phyloP scores from a whole-genome alignment of 1,140 invertebrate species.

The Caenorhabditis tropicalis region DNA sequence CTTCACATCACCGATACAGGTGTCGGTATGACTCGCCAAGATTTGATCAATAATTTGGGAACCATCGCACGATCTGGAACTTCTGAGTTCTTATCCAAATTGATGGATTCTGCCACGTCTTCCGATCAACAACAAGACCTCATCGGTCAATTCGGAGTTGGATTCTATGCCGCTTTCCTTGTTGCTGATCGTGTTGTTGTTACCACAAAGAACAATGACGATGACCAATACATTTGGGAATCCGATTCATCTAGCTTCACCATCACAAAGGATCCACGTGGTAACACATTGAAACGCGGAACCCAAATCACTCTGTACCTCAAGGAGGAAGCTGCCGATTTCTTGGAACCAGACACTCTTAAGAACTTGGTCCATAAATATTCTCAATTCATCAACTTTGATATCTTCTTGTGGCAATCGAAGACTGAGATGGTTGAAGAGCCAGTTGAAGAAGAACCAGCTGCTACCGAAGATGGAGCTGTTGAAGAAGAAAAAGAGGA shows the following conservation, averaged over 20 bases:
- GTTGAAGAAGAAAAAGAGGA: slow-evolving; percentile 77
- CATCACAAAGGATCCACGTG: slow-evolving; percentile 87
- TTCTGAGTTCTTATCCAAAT: slow-evolving; percentile 92
- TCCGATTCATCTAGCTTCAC: slow-evolving; percentile 88
- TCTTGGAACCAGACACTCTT: slow-evolving; percentile 88
- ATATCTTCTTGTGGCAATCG: slow-evolving; percentile 93
- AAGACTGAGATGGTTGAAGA: slow-evolving; percentile 89
- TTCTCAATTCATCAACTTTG: slow-evolving; percentile 99
- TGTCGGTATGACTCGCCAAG: slow-evolving; percentile 95
- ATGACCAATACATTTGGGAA: slow-evolving; percentile 94
- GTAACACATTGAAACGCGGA: slow-evolving; percentile 86
- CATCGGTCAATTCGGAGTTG: slow-evolving; percentile 89
- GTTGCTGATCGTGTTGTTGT: slow-evolving; percentile 88
- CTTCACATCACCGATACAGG: slow-evolving; percentile 95
- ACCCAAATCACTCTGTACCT: slow-evolving; percentile 84
- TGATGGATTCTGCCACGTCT: slow-evolving; percentile 79
- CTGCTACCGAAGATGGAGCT: slow-evolving; percentile 75
- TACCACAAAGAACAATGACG: slow-evolving; percentile 92
- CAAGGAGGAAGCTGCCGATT: slow-evolving; percentile 92
- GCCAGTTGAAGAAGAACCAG: slow-evolving; percentile 76
- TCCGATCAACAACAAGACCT: slow-evolving; percentile 79
- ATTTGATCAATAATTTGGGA: slow-evolving; percentile 93
- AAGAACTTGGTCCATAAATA: slow-evolving; percentile 92
- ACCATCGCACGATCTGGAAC: slow-evolving; percentile 99
- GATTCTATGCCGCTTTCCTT: slow-evolving; percentile 96